These are phyloP conservation scores for Lordiphosa fenestrarum DNA, from an alignment of 2,888 invertebrate genomes.

Conservation along the genomic window DNA sequence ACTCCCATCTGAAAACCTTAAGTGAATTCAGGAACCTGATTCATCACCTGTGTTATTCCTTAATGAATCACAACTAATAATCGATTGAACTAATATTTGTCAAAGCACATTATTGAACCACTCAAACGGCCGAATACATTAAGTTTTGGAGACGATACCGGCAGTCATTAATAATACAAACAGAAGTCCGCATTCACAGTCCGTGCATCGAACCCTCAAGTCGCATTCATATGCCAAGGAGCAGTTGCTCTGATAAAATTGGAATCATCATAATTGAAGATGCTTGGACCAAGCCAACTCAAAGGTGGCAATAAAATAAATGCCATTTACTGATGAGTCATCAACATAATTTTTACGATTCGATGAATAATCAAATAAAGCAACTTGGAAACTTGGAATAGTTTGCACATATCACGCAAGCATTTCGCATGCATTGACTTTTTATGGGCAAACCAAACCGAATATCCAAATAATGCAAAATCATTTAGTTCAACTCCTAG, in stretches of 20 bases:
- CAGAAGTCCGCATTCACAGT: conserved; percentile 63
- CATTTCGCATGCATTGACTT: conserved; percentile 76
- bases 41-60: too few relatives aligned
- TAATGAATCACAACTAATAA: too few relatives aligned
- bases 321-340: conserved; percentile 75
- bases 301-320: conserved; percentile 69
- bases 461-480: conserved; percentile 71
- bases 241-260: conserved; percentile 40
- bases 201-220: conserved; percentile 40
- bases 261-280: conserved; percentile 58
- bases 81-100: not conserved
- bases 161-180: conserved; percentile 69
- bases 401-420: conserved; percentile 62
- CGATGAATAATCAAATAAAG: conserved; percentile 75
- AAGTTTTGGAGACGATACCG: not conserved
- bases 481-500: conserved; percentile 61
- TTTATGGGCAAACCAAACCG: conserved; percentile 50
- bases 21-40: too few relatives aligned
- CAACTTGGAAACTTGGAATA: conserved; percentile 27
- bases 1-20: too few relatives aligned
- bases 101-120: conserved; percentile 5
- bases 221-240: conserved; percentile 41
- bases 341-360: conserved; percentile 76
- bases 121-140: not conserved
- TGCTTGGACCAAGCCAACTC: conserved; percentile 8